Evolutionary conservation across 2,113 vertebrate genomes (phyloP).

Genomic region (Blennius ocellaris): DNA sequence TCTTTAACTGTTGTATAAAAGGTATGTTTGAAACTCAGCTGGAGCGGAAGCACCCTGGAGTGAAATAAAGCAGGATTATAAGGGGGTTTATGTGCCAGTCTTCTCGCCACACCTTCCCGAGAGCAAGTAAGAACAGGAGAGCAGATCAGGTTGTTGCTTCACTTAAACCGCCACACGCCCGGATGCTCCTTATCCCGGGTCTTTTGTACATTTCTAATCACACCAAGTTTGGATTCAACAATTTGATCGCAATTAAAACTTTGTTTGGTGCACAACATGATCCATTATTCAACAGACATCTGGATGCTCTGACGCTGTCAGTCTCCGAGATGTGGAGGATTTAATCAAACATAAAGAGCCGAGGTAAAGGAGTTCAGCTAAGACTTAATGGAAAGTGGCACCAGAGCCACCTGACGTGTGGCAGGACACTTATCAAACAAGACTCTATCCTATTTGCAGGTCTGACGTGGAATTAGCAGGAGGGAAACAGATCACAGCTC

Average conservation of each 20-base stretch:
- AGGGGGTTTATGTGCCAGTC: background rate
- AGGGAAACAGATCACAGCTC: background rate
- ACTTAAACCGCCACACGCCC: background rate
- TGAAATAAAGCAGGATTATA: background rate
- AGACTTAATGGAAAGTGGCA: conserved; percentile 4
- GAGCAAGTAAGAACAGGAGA: conserved; percentile 24
- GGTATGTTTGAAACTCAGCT: conserved; percentile 12
- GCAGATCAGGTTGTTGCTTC: background rate
- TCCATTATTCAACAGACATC: conserved; percentile 24
- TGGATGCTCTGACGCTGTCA: background rate
- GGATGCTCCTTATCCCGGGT: background rate
- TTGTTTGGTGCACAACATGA: background rate
- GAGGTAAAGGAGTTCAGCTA: conserved; percentile 43
- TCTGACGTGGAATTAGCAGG: conserved; percentile 48
- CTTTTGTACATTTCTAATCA: too few relatives aligned
- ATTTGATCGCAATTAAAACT: background rate
- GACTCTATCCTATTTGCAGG: conserved; percentile 69
- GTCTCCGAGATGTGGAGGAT: conserved; percentile 19
- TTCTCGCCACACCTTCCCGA: conserved; percentile 21
- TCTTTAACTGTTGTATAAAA: background rate
- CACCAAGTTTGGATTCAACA: too few relatives aligned
- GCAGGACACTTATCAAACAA: conserved; percentile 48
- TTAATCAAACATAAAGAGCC: background rate
- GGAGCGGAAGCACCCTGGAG: conserved; percentile 1
- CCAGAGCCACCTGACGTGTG: conserved; percentile 33